Conservation (phyloP, 2,113 vertebrate genomes). For the Cyanoramphus novaezelandiae region DNA sequence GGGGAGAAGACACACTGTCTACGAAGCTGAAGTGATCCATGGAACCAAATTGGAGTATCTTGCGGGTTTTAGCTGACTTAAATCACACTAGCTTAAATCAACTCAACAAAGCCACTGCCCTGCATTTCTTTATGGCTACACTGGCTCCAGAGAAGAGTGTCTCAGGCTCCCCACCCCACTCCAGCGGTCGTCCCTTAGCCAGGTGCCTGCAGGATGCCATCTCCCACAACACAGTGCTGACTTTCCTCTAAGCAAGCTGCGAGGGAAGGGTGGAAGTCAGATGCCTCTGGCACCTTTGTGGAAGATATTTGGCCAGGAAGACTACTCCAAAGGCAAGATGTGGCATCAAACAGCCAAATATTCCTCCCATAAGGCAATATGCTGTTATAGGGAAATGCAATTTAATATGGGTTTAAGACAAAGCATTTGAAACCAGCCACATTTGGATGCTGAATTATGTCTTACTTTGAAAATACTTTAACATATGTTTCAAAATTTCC, state of each 20-base stretch:
- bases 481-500: neutral
- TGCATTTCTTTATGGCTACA: accelerated
- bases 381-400: neutral
- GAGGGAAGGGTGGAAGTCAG: accelerated
- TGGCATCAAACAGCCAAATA: neutral
- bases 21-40: neutral
- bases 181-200: accelerated
- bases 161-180: accelerated
- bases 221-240: accelerated
- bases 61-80: neutral
- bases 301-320: neutral
- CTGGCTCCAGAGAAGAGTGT: neutral
- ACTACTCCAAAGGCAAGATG: neutral
- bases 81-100: accelerated
- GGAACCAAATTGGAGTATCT: accelerated
- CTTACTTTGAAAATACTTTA: neutral
- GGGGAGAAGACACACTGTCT: neutral
- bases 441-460: neutral
- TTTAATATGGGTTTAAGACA: neutral
- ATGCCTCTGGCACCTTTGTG: neutral
- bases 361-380: neutral
- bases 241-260: neutral
- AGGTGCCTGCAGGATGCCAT: too few species aligned
- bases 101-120: neutral
- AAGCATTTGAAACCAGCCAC: neutral